These are phyloP conservation scores for Drosophila persimilis DNA, from an alignment of 1,140 invertebrate genomes.

Conservation along the genomic window DNA sequence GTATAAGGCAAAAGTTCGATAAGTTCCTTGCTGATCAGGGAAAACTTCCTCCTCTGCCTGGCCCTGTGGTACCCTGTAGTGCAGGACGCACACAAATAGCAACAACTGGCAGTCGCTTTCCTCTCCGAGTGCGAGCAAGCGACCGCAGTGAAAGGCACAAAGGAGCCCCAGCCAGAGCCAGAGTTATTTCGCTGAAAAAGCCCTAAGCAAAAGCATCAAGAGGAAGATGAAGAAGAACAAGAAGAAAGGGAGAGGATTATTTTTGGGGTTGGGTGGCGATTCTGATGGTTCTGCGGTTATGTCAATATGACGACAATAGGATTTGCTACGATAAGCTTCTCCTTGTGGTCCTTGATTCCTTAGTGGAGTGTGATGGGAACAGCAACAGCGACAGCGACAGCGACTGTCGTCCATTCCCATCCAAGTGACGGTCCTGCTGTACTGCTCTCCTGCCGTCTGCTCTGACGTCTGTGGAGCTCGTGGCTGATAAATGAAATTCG, in stretches of 20 bases:
- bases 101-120: slow-evolving; percentile 32
- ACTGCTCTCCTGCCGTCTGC: background rate
- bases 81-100: slow-evolving; percentile 1
- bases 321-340: slow-evolving; percentile 74
- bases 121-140: slow-evolving; percentile 29
- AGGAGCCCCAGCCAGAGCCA: slow-evolving; percentile 41
- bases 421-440: background rate
- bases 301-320: slow-evolving; percentile 80
- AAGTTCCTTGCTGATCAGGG: too few relatives aligned
- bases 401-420: background rate
- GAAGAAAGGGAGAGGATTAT: slow-evolving; percentile 25
- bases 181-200: slow-evolving; percentile 52
- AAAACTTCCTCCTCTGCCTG: too few relatives aligned
- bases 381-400: too few relatives aligned
- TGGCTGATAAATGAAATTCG: slow-evolving; percentile 76
- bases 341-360: slow-evolving; percentile 58
- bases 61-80: too few relatives aligned
- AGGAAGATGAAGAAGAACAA: slow-evolving; percentile 1
- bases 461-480: slow-evolving; percentile 45
- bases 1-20: too few relatives aligned
- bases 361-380: slow-evolving; percentile 5
- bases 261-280: slow-evolving; percentile 47
- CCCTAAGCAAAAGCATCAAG: slow-evolving; percentile 24
- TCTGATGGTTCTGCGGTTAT: slow-evolving; percentile 62
- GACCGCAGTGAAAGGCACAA: slow-evolving; percentile 54